Conservation (phyloP, 2,888 invertebrate species). For the Quadriops clusia region DNA sequence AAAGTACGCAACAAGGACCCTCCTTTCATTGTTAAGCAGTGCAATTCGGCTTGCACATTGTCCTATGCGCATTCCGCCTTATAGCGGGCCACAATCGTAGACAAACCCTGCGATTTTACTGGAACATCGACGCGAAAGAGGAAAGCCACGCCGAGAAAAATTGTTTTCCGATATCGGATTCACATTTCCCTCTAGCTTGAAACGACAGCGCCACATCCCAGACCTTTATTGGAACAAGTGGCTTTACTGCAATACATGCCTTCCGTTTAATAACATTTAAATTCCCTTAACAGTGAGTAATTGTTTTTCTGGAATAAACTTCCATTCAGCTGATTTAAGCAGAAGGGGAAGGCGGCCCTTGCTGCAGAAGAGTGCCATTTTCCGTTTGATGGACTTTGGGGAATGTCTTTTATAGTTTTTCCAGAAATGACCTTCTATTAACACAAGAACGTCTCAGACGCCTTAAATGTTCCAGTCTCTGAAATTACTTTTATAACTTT, state of each 20-base stretch:
- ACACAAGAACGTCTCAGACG: too few species aligned
- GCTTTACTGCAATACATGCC: conserved; percentile 22
- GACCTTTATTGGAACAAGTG: conserved; percentile 18
- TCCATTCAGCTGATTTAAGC: conserved; percentile 12
- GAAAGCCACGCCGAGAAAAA: conserved; percentile 34
- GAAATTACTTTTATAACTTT: too few species aligned
- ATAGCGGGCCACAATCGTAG: conserved; percentile 18
- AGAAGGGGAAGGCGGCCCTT: too few species aligned
- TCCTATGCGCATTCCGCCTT: too few species aligned
- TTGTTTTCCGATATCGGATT: conserved; percentile 41
- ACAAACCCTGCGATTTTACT: conserved; percentile 20
- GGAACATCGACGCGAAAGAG: conserved; percentile 18
- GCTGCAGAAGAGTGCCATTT: too few species aligned
- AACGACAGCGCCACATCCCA: conserved; percentile 5
- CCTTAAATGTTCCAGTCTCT: too few species aligned
- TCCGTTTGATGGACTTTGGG: too few species aligned
- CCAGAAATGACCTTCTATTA: too few species aligned
- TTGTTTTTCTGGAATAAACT: conserved; percentile 19
- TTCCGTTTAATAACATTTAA: conserved; percentile 24
- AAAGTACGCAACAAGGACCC: too few species aligned
- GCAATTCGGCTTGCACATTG: too few species aligned
- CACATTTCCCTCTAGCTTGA: conserved; percentile 24
- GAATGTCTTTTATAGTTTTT: too few species aligned
- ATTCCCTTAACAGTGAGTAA: conserved; percentile 23
- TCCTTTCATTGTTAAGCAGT: too few species aligned